Evolutionary conservation across 2,113 vertebrate species (phyloP).

Genomic region (Cygnus atratus): DNA sequence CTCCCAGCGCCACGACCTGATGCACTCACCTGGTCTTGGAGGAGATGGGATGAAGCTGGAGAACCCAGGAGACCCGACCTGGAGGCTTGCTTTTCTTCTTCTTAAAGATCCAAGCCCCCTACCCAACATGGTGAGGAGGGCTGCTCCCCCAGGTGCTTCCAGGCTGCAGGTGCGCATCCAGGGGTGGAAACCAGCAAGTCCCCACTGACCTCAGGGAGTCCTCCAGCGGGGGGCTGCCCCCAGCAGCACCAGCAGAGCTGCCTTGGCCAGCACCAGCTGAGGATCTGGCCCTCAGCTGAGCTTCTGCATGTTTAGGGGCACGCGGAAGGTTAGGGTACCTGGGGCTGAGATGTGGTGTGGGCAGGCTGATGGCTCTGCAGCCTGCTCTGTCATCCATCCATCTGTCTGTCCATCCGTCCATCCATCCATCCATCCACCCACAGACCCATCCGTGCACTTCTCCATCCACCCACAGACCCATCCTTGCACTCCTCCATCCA

Average conservation of each 20-base stretch:
- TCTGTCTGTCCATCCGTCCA: no score
- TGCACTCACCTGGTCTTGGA: neutral
- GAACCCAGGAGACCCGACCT: neutral
- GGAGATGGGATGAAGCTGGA: neutral
- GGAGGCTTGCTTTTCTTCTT: rapidly evolving
- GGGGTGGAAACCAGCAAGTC: neutral
- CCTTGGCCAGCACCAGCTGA: neutral
- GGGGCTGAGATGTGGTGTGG: neutral
- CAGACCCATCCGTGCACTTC: no score
- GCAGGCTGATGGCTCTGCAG: neutral
- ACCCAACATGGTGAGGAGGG: neutral
- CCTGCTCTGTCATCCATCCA: neutral
- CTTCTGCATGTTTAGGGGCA: neutral
- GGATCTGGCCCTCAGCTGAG: neutral
- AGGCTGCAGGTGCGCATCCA: neutral
- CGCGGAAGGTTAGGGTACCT: neutral
- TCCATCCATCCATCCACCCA: rapidly evolving
- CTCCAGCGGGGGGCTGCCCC: neutral
- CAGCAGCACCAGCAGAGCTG: neutral
- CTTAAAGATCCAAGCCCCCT: neutral
- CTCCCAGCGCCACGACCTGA: rapidly evolving
- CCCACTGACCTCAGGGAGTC: neutral
- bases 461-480: no score
- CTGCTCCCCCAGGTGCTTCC: neutral
- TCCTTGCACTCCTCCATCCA: no score